phyloP scores from a whole-genome alignment of 2,888 invertebrate genomes.

The Aphidoletes aphidimyza region DNA sequence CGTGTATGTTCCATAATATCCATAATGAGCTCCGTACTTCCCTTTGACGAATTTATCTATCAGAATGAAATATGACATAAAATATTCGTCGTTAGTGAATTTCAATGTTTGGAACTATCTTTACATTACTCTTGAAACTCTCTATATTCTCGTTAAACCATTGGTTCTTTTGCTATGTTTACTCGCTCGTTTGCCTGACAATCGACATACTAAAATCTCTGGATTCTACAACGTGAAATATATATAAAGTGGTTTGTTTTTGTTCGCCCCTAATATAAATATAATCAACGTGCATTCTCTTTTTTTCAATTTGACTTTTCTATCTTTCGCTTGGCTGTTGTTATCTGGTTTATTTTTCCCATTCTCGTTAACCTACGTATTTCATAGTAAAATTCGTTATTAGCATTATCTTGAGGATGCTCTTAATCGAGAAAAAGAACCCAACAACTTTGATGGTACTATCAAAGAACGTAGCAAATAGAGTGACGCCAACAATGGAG shows the following conservation, averaged over 20 bases:
- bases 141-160: neutral
- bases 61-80: constrained; percentile 19
- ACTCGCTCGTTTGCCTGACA: neutral
- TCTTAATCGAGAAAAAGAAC: constrained; percentile 29
- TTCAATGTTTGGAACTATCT: constrained; percentile 41
- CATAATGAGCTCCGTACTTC: constrained; percentile 15
- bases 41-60: neutral
- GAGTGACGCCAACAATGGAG: neutral
- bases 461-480: neutral
- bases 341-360: neutral
- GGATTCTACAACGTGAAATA: neutral
- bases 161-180: neutral
- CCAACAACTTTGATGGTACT: neutral
- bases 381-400: neutral
- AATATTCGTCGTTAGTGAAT: constrained; percentile 45
- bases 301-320: neutral
- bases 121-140: no score
- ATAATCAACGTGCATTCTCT: constrained; percentile 10
- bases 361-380: neutral
- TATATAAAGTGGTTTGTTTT: constrained; percentile 17
- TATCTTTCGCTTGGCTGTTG: neutral
- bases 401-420: constrained; percentile 45
- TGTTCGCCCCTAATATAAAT: constrained; percentile 6
- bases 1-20: constrained; percentile 20
- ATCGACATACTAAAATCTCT: neutral